Conservation (phyloP, 2,113 vertebrate genomes). For the Poicephalus gulielmi region DNA sequence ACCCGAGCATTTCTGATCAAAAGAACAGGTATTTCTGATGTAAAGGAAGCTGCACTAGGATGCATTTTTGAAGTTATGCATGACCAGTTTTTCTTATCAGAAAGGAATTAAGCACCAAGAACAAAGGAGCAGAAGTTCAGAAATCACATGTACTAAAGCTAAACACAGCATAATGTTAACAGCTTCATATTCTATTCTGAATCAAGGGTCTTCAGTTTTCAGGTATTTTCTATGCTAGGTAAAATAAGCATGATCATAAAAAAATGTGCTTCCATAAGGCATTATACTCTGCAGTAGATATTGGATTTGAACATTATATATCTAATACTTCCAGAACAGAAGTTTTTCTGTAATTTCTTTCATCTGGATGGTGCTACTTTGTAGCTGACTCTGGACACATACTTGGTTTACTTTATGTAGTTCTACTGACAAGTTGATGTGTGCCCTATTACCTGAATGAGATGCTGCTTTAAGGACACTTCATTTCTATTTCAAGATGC, state of each 20-base stretch:
- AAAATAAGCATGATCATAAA: neutral
- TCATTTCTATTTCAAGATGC: conserved; percentile 7
- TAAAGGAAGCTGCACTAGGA: neutral
- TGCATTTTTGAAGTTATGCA: neutral
- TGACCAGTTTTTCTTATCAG: neutral
- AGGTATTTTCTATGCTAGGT: neutral
- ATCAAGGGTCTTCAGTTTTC: neutral
- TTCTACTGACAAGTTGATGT: neutral
- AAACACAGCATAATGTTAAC: neutral
- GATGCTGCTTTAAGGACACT: neutral
- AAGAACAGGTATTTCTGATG: neutral
- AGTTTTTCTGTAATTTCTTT: neutral
- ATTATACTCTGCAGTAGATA: fast-evolving
- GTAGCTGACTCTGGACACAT: neutral
- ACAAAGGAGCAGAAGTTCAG: neutral
- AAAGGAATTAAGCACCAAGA: neutral
- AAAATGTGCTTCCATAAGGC: neutral
- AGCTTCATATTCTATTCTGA: neutral
- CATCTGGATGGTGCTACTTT: neutral
- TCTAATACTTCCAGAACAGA: neutral
- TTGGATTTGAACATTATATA: neutral
- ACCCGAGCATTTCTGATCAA: neutral
- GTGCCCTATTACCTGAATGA: neutral
- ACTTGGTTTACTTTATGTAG: neutral
- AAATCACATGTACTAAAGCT: neutral